These are phyloP conservation scores for Daboia siamensis DNA, from an alignment of 2,113 vertebrate genomes.

Conservation along the genomic window DNA sequence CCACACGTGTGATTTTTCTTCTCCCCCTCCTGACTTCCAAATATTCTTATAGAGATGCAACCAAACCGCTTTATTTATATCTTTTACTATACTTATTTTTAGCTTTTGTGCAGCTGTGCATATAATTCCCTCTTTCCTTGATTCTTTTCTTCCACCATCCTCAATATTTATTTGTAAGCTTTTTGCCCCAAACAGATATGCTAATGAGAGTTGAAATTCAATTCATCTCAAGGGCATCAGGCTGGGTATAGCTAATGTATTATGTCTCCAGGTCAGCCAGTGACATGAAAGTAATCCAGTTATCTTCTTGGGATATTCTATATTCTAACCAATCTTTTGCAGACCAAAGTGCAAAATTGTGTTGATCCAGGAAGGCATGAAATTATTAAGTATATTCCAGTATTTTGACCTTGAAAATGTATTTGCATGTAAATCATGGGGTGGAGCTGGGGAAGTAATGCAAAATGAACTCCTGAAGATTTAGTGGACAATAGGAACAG, in stretches of 20 bases:
- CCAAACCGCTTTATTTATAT: not conserved
- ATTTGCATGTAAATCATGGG: not conserved
- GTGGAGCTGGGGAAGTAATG: not conserved
- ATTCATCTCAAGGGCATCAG: not conserved
- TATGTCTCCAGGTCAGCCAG: not conserved
- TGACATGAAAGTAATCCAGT: not conserved
- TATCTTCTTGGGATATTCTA: not conserved
- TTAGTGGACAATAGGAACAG: not conserved
- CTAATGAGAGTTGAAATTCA: not conserved
- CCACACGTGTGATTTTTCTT: not conserved
- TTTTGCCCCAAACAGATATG: not conserved
- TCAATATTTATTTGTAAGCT: not conserved
- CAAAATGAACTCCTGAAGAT: not conserved
- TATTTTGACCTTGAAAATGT: not conserved
- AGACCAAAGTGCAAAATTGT: not conserved
- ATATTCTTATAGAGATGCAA: not conserved
- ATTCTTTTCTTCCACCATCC: not conserved
- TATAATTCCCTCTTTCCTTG: not conserved
- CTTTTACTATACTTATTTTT: not conserved
- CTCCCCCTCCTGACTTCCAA: not conserved
- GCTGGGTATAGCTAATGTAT: not conserved
- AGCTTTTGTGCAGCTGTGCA: not conserved
- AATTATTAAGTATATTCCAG: not conserved
- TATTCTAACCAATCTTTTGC: not conserved
- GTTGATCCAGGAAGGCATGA: not conserved